A percentile compares a stretch with the other conserved stretches of the same genome.
phyloP scores from a whole-genome alignment of 2,797 vertebrate species.

The Agapornis canus region DNA sequence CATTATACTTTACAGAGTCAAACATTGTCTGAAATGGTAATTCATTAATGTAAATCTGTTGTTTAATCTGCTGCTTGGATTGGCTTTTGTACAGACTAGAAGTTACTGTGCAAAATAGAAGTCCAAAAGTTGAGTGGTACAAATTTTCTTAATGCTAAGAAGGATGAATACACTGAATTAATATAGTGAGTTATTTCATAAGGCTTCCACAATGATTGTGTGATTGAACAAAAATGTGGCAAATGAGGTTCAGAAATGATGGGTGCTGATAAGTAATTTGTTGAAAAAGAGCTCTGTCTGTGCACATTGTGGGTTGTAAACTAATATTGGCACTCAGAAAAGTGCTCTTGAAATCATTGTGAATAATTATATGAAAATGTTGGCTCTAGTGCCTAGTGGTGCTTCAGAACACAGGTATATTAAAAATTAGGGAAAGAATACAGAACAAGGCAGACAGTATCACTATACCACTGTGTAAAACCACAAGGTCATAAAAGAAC shows the following conservation, averaged over 20 bases:
- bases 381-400: neutral
- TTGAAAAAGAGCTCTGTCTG: neutral
- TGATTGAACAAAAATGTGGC: neutral
- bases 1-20: too few relatives aligned
- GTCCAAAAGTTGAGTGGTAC: neutral
- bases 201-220: neutral
- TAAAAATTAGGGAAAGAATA: neutral
- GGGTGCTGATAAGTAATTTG: neutral
- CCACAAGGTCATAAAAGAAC: neutral
- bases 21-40: neutral
- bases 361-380: neutral
- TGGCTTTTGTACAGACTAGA: neutral
- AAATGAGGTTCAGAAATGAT: neutral
- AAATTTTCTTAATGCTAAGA: neutral
- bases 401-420: neutral
- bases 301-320: neutral
- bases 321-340: neutral
- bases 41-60: neutral
- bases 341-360: neutral
- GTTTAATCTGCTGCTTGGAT: neutral
- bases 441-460: neutral
- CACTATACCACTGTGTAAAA: neutral
- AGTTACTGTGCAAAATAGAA: neutral
- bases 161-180: neutral
- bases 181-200: neutral